Evolutionary conservation across 2,797 vertebrate genomes (phyloP).

Genomic region (Malacoraja senta): DNA sequence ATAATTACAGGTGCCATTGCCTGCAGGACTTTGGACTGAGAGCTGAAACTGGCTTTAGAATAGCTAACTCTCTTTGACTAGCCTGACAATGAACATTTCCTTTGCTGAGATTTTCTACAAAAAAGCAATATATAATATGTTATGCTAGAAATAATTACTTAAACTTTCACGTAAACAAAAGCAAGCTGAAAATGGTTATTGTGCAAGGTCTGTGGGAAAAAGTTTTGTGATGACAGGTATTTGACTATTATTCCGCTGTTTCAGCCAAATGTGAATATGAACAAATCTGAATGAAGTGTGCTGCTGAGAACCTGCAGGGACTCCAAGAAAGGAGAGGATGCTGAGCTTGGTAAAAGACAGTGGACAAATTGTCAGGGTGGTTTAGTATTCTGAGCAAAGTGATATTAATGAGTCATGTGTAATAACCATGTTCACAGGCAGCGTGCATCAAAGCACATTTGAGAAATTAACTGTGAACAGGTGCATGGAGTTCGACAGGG

Average conservation of each 20-base stretch:
- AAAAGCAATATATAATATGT: too few relatives aligned
- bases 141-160: background rate
- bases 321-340: background rate
- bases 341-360: background rate
- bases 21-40: too few relatives aligned
- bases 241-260: background rate
- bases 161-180: background rate
- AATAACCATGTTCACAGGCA: background rate
- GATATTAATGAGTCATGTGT: background rate
- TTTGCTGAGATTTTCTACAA: too few relatives aligned
- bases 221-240: background rate
- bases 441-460: background rate
- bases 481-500: background rate
- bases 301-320: background rate
- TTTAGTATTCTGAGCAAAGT: slow-evolving; percentile 5
- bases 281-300: background rate
- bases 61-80: too few relatives aligned
- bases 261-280: background rate
- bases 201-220: background rate
- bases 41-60: too few relatives aligned
- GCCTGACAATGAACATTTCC: too few relatives aligned
- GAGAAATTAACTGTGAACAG: slow-evolving; percentile 12
- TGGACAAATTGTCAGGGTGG: background rate
- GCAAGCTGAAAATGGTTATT: too few relatives aligned
- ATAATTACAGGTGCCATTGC: too few relatives aligned